Evolutionary conservation across 2,113 vertebrate species (phyloP).

Genomic region (Tachysurus vachellii): DNA sequence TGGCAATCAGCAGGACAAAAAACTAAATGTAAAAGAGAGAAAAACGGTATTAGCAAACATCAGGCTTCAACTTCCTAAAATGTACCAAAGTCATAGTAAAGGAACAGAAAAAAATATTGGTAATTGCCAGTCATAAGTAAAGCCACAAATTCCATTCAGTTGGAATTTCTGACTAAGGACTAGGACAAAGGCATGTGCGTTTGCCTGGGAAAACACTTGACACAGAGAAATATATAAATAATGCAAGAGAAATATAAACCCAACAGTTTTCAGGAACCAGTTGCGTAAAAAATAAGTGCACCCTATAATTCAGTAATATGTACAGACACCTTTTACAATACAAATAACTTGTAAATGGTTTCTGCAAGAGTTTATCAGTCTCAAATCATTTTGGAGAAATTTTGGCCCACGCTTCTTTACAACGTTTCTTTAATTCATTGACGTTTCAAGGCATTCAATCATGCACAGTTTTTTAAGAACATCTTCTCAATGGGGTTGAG

Average conservation of each 20-base stretch:
- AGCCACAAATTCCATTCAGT: neutral
- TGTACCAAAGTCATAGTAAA: neutral
- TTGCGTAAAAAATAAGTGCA: neutral
- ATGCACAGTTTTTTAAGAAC: neutral
- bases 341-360: neutral
- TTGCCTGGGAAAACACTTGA: neutral
- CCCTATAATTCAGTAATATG: neutral
- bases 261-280: neutral
- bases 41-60: neutral
- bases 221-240: neutral
- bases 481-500: neutral
- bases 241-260: neutral
- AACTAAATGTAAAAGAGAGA: slow-evolving; percentile 57
- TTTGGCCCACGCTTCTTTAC: neutral
- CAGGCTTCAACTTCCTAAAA: neutral
- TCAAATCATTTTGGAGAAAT: neutral
- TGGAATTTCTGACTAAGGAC: neutral
- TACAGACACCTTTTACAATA: neutral
- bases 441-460: neutral
- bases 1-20: slow-evolving; percentile 68
- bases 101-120: neutral
- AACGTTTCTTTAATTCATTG: neutral
- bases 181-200: neutral
- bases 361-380: neutral
- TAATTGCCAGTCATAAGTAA: neutral